Evolutionary conservation across 2,797 vertebrate species (phyloP), one percentile per base, ranked within the genome.

Genomic region (Periparus ater): DNA sequence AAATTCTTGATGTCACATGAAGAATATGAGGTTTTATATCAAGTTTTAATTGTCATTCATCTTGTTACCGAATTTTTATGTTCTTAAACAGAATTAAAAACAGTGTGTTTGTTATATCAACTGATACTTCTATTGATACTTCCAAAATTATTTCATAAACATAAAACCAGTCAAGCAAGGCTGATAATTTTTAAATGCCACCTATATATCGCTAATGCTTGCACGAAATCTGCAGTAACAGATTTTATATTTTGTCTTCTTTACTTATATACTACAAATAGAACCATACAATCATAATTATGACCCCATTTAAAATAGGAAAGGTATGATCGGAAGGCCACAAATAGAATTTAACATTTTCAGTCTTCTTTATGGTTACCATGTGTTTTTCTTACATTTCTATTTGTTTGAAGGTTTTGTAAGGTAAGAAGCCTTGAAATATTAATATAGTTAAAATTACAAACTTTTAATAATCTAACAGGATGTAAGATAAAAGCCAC

Each of bases 401-500:
- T 62, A 22, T 29, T 72, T 78, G 10, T 81, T 50, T 63, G 42
- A 79, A 53, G 14, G 34, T 57, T 85, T 72, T 74, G 22, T 85
- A 93, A 88, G 65, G 75, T 93, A 65, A 91, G 61, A 86, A 93
- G 30, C 25, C 75, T 74, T 92, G 70, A 93, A 95, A 95, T 83
- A 91, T 80, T 94, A 62, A 96, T 78, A 82, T 29, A 84, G 77
- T 48, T 88, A 74, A 82, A 96, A 96, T 92, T 93, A 75, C 32
- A 93, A 91, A 94, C 55, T 91, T 96, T 65, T 93, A 93, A 86
- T 93, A 89, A 91, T 85, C 91, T 86, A 81, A 84, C 65, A 92
- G 85, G 71, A 84, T 91, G 83, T 86, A 93, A 87, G 66, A 90
- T 85, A 95, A 94, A 96, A 97, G 91, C 61, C 40, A 92, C 55